Evolutionary conservation across 1,140 invertebrate species (phyloP).

Genomic region (Trachymyrmex septentrionalis): DNA sequence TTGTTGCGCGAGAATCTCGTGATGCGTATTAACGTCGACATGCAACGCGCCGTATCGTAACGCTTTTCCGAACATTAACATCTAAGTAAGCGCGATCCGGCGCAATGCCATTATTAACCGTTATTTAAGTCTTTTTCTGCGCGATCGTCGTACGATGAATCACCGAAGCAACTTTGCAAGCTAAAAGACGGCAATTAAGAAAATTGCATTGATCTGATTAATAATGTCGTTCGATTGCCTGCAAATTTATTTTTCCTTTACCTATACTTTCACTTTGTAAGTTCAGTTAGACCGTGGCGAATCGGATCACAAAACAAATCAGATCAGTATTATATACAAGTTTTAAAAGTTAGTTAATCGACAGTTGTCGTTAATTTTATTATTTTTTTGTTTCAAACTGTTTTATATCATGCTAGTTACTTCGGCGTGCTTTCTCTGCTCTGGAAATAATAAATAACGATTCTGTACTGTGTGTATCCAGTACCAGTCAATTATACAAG

Average conservation of each 20-base stretch:
- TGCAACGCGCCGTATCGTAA: conserved; percentile 19
- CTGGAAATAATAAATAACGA: too few relatives aligned
- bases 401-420: too few relatives aligned
- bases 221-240: not conserved
- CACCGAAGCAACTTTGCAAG: too few relatives aligned
- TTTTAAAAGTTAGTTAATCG: too few relatives aligned
- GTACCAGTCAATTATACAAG: too few relatives aligned
- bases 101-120: not conserved
- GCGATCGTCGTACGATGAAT: not conserved
- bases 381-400: too few relatives aligned
- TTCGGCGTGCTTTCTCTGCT: too few relatives aligned
- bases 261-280: not conserved
- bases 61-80: conserved; percentile 45
- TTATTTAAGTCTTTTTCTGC: not conserved
- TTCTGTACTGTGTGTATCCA: too few relatives aligned
- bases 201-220: not conserved
- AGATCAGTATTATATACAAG: too few relatives aligned
- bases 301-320: too few relatives aligned
- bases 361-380: too few relatives aligned
- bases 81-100: not conserved
- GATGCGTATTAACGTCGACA: conserved; percentile 11
- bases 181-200: not conserved
- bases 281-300: not conserved
- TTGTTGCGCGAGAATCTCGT: conserved; percentile 7
- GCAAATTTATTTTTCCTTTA: not conserved